Evolutionary conservation across 1,140 invertebrate species (phyloP).

Genomic region (Drosophila chauvacae): DNA sequence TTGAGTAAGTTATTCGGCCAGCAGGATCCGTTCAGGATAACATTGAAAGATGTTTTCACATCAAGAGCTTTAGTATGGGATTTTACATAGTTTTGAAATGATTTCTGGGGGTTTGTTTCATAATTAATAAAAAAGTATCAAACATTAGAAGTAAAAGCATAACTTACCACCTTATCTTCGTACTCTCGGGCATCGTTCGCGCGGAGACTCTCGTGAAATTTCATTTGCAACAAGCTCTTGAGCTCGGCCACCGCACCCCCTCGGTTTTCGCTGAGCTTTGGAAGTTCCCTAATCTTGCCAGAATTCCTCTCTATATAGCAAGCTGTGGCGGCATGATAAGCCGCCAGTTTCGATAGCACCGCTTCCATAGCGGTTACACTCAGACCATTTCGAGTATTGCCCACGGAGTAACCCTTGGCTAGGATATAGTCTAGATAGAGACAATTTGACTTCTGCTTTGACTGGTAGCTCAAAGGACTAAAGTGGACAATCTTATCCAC

Average conservation of each 20-base stretch:
- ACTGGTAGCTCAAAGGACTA: neutral
- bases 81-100: constrained; percentile 46
- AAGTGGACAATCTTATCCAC: constrained; percentile 21
- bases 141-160: no score
- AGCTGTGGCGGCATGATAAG: constrained; percentile 86
- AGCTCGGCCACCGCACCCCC: neutral
- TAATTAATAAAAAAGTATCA: neutral
- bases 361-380: constrained; percentile 85
- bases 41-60: constrained; percentile 44
- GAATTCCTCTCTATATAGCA: constrained; percentile 49
- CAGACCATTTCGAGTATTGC: constrained; percentile 81
- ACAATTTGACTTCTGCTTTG: constrained; percentile 9
- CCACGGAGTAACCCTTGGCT: constrained; percentile 42
- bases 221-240: constrained; percentile 33
- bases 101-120: constrained; percentile 44
- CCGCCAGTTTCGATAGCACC: constrained; percentile 85
- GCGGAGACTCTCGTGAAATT: constrained; percentile 65
- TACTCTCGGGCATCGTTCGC: constrained; percentile 40
- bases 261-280: constrained; percentile 14
- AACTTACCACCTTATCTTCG: constrained; percentile 72
- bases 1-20: constrained; percentile 59
- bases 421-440: constrained; percentile 53
- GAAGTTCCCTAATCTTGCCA: constrained; percentile 32
- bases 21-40: constrained; percentile 53
- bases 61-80: constrained; percentile 2